A percentile compares a stretch with the other conserved stretches of the same genome.
Conservation (phyloP, 2,797 vertebrate genomes). For the Danio kyathit region DNA sequence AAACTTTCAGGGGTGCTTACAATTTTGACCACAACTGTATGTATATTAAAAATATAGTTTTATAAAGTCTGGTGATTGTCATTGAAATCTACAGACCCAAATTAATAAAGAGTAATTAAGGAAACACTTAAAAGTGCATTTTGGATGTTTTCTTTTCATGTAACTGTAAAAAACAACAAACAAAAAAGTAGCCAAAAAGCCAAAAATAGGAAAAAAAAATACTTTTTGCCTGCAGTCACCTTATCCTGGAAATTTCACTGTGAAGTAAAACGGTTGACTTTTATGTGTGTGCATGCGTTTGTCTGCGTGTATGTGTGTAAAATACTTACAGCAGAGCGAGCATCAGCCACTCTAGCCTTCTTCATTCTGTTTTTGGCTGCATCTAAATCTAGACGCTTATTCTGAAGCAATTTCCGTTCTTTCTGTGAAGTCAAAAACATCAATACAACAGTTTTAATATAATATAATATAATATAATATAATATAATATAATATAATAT, state of each 20-base stretch:
- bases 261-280: slow-evolving; percentile 1
- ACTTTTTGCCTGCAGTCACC: too few species aligned
- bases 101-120: too few species aligned
- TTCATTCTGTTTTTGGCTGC: slow-evolving; percentile 91
- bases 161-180: too few species aligned
- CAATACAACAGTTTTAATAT: background rate
- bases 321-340: slow-evolving; percentile 89
- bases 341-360: slow-evolving; percentile 91
- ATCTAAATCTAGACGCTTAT: slow-evolving; percentile 96
- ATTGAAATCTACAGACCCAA: too few species aligned
- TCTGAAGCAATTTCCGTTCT: slow-evolving; percentile 91
- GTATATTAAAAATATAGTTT: too few species aligned
- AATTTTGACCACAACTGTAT: too few species aligned
- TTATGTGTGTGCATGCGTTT: background rate
- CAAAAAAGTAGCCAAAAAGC: too few species aligned
- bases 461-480: background rate
- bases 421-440: slow-evolving; percentile 76
- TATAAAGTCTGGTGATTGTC: too few species aligned
- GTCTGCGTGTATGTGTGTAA: background rate
- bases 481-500: background rate
- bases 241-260: background rate
- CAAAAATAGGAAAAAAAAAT: too few species aligned
- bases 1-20: too few species aligned
- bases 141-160: too few species aligned
- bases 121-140: too few species aligned